Conservation (phyloP, 2,888 invertebrate species). For the Lymantria dispar region DNA sequence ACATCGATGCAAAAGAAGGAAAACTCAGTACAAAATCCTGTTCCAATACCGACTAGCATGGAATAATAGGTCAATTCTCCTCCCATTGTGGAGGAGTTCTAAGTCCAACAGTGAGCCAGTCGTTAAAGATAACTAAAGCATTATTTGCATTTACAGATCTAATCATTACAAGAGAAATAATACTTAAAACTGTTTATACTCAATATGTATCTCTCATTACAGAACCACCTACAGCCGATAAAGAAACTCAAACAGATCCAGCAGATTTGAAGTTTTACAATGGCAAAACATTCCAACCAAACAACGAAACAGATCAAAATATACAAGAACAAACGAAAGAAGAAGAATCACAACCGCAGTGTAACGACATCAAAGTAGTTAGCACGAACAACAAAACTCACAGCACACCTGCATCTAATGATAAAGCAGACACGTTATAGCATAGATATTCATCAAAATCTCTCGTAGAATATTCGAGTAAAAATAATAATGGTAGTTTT, state of each 20-base stretch:
- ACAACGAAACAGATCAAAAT: slow-evolving; percentile 32
- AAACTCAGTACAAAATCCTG: too few relatives aligned
- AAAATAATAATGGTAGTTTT: slow-evolving; percentile 48
- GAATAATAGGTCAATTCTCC: too few relatives aligned
- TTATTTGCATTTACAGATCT: too few relatives aligned
- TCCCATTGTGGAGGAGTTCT: too few relatives aligned
- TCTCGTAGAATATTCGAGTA: slow-evolving; percentile 50
- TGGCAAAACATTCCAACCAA: slow-evolving; percentile 49
- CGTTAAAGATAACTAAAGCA: too few relatives aligned
- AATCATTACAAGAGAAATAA: too few relatives aligned
- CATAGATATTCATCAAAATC: slow-evolving; percentile 67
- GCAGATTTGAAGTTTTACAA: slow-evolving; percentile 60
- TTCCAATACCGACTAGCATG: too few relatives aligned
- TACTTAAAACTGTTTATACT: too few relatives aligned
- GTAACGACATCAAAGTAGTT: slow-evolving; percentile 36
- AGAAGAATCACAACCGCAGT: slow-evolving; percentile 32
- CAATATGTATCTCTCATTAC: slow-evolving; percentile 19
- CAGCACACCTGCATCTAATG: slow-evolving; percentile 33
- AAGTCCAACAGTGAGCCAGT: too few relatives aligned
- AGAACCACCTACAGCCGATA: slow-evolving; percentile 59
- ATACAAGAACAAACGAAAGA: slow-evolving; percentile 33
- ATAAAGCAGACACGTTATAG: slow-evolving; percentile 66
- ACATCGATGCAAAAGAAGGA: too few relatives aligned
- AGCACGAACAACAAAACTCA: slow-evolving; percentile 22
- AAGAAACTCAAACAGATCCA: slow-evolving; percentile 68